These are phyloP conservation scores for Brevipalpus yothersi DNA, from an alignment of 1,140 invertebrate genomes.

Conservation along the genomic window DNA sequence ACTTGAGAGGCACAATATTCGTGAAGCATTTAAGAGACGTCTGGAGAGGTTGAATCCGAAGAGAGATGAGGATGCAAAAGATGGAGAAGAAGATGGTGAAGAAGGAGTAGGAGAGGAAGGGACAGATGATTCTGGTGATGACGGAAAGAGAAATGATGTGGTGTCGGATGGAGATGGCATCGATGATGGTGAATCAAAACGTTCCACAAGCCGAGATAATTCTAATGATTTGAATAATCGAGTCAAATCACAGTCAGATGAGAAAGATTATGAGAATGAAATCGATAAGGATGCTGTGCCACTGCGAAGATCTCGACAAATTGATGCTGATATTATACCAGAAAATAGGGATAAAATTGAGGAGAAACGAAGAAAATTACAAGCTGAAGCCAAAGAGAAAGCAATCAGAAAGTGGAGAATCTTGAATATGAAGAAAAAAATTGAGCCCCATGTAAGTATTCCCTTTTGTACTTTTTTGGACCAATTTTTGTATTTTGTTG, in stretches of 20 bases:
- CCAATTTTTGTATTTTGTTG: background rate
- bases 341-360: background rate
- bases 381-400: background rate
- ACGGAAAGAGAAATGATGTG: too few species aligned
- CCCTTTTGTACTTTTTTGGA: background rate
- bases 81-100: too few species aligned
- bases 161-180: too few species aligned
- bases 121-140: too few species aligned
- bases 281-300: background rate
- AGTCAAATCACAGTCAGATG: background rate
- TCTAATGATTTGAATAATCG: background rate
- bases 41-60: background rate
- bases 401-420: background rate
- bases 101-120: too few species aligned
- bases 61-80: background rate
- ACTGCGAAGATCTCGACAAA: background rate
- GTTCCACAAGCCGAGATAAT: too few species aligned
- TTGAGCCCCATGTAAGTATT: background rate
- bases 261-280: background rate
- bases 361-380: background rate
- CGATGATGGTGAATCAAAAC: too few species aligned
- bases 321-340: background rate
- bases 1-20: background rate
- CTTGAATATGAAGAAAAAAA: background rate
- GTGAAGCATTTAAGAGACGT: background rate